phyloP scores from a whole-genome alignment of 2,888 invertebrate genomes.

The Pheosia tremula region DNA sequence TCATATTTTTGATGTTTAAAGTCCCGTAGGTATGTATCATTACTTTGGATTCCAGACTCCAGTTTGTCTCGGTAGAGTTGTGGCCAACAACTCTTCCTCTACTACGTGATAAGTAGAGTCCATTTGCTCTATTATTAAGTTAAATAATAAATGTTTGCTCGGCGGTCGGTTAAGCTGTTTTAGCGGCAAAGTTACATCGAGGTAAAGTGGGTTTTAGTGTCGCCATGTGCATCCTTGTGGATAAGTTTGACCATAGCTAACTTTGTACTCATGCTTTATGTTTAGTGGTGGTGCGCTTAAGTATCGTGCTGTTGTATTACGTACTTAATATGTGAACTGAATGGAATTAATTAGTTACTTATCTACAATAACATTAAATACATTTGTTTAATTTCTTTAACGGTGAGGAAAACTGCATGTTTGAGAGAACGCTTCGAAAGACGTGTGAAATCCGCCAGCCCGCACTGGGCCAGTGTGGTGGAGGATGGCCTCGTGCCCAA shows the following conservation, averaged over 20 bases:
- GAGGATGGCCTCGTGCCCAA: no score
- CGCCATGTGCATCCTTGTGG: constrained; percentile 67
- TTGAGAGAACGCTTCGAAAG: no score
- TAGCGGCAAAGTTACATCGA: constrained; percentile 65
- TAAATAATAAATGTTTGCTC: constrained; percentile 58
- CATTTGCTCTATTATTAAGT: constrained; percentile 44
- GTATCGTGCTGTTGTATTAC: constrained; percentile 41
- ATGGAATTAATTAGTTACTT: neutral
- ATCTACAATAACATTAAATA: no score
- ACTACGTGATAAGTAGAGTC: constrained; percentile 7
- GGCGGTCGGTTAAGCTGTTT: constrained; percentile 56
- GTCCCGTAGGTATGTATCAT: no score
- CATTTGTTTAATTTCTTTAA: no score
- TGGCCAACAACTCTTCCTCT: constrained; percentile 2
- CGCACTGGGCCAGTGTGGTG: no score
- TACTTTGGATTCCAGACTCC: neutral
- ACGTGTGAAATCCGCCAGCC: no score
- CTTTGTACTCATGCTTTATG: constrained; percentile 68
- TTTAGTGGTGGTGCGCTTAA: constrained; percentile 41
- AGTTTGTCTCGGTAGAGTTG: neutral
- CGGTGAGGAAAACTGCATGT: no score
- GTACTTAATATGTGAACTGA: constrained; percentile 24
- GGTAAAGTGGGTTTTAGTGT: constrained; percentile 69
- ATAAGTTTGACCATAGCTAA: constrained; percentile 69
- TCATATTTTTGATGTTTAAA: no score